phyloP scores from a whole-genome alignment of 2,888 invertebrate genomes.

The Troides aeacus region DNA sequence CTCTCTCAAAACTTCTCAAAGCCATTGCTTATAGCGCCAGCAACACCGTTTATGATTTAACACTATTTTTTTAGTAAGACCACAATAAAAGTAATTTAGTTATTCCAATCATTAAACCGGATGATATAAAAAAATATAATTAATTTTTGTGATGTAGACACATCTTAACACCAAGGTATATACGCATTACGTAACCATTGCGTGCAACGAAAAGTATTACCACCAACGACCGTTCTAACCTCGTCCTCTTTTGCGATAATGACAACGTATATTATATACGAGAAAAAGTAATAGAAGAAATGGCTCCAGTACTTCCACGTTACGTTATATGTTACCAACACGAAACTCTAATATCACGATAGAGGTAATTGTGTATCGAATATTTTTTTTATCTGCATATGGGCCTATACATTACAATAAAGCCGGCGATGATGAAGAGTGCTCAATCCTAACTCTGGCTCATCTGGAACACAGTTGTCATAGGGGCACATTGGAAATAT shows the following conservation, averaged over 20 bases:
- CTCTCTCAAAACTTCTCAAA: too few species aligned
- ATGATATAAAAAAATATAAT: neutral
- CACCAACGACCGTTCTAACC: constrained; percentile 59
- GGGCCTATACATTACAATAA: too few species aligned
- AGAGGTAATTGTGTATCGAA: constrained; percentile 14
- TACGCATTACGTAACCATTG: constrained; percentile 53
- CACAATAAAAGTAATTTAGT: neutral
- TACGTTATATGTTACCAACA: constrained; percentile 20
- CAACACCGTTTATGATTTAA: too few species aligned
- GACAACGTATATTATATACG: constrained; percentile 31
- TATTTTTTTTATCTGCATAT: too few species aligned
- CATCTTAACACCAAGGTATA: constrained; percentile 52
- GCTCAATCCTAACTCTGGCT: too few species aligned
- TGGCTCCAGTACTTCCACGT: constrained; percentile 6
- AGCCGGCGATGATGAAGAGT: too few species aligned
- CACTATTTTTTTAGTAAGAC: neutral
- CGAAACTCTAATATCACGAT: constrained; percentile 16
- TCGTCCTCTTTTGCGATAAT: constrained; percentile 58
- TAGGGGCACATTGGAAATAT: too few species aligned
- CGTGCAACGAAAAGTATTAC: constrained; percentile 53
- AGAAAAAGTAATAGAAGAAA: constrained; percentile 26
- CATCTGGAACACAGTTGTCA: too few species aligned
- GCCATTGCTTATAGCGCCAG: too few species aligned
- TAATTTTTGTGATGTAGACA: constrained; percentile 11
- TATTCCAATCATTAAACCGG: too few species aligned